A percentile compares a stretch with the other conserved stretches of the same genome.
phyloP scores from a whole-genome alignment of 1,140 invertebrate species.

The Chionoecetes opilio region DNA sequence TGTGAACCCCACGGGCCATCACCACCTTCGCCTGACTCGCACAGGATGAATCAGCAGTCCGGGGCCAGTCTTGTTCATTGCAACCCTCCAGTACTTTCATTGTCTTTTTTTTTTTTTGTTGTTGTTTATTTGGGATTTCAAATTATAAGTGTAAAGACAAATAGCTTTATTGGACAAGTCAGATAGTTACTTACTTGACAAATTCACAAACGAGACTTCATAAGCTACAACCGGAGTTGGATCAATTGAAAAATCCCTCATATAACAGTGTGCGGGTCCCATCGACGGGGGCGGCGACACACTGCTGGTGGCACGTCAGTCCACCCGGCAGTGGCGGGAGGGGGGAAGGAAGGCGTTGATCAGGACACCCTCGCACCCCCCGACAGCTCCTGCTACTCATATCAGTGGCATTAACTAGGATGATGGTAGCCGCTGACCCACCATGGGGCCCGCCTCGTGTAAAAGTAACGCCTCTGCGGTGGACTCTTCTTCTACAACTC shows the following conservation, averaged over 20 bases:
- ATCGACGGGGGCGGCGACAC: constrained; percentile 68
- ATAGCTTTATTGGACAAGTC: constrained; percentile 83
- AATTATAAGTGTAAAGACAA: constrained; percentile 82
- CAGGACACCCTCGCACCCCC: constrained; percentile 71
- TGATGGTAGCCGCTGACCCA: constrained; percentile 68
- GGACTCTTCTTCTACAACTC: constrained; percentile 78
- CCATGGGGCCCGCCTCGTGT: constrained; percentile 72
- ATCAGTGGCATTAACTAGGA: constrained; percentile 63
- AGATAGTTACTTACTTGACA: constrained; percentile 83
- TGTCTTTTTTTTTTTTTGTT: background rate
- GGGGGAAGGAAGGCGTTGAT: constrained; percentile 33
- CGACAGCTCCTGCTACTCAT: constrained; percentile 71
- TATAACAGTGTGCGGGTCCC: constrained; percentile 78
- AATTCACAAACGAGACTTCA: constrained; percentile 82
- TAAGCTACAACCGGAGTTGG: constrained; percentile 82
- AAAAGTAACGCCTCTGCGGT: constrained; percentile 79
- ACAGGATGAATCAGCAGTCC: no score
- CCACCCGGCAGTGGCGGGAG: constrained; percentile 58
- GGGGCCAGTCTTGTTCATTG: no score
- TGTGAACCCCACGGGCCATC: no score
- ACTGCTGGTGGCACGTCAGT: constrained; percentile 43
- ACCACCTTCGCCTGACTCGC: no score
- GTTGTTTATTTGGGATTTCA: constrained; percentile 13
- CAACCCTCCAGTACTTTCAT: no score
- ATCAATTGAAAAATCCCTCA: constrained; percentile 82